phyloP scores from a whole-genome alignment of 1,140 invertebrate genomes.

The Cydia pomonella region DNA sequence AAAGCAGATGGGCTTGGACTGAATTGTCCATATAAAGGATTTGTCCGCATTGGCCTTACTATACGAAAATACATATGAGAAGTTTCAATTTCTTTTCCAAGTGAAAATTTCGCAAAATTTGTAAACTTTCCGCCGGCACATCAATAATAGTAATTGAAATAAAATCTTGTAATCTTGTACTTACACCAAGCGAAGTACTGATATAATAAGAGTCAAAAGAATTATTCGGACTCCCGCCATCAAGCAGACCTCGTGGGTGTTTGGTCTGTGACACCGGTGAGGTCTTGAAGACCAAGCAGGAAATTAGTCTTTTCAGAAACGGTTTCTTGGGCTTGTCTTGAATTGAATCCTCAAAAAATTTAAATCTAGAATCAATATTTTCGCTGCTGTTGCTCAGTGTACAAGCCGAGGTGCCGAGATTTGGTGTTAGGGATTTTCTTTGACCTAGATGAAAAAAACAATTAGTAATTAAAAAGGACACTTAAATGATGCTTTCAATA shows the following conservation, averaged over 20 bases:
- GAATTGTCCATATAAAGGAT: no score
- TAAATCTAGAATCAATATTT: conserved; percentile 27
- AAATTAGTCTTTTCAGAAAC: conserved; percentile 59
- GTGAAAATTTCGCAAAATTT: no score
- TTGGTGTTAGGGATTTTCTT: conserved; percentile 58
- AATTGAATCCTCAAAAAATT: conserved; percentile 38
- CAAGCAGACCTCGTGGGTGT: conserved; percentile 34
- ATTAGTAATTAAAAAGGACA: neutral
- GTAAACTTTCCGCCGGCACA: no score
- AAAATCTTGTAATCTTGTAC: conserved; percentile 38
- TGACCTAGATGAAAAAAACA: conserved; percentile 42
- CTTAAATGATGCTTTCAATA: neutral
- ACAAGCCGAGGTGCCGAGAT: conserved; percentile 60
- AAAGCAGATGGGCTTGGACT: no score
- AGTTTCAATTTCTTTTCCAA: no score
- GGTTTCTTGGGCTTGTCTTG: conserved; percentile 55
- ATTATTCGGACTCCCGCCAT: conserved; percentile 44
- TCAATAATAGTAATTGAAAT: no score
- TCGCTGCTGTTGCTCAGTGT: conserved; percentile 44
- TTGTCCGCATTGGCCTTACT: no score
- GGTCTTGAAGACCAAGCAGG: conserved; percentile 60
- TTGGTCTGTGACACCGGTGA: conserved; percentile 47
- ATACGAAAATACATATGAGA: no score
- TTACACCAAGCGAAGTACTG: conserved; percentile 65
- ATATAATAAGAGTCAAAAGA: conserved; percentile 66